Evolutionary conservation across 2,113 vertebrate species (phyloP), one percentile per base, ranked within the genome.

Genomic region (Tauraco erythrolophus): DNA sequence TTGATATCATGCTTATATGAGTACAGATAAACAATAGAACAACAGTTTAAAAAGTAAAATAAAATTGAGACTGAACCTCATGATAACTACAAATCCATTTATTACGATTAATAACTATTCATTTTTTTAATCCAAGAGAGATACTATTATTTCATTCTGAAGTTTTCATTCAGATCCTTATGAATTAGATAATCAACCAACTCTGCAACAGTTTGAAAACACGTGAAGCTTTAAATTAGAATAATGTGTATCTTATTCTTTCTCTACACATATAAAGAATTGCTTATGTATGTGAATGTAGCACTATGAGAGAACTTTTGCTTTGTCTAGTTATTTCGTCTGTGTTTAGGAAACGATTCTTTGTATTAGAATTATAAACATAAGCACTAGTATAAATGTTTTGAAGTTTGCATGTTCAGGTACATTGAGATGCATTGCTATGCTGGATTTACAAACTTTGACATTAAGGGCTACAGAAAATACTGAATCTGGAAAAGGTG

Each of bases 321-420:
- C 87, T 62, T 94, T 94, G 25, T 89, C 14, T 69, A 74, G 41
- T 71, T 70, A 56, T 66, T 91, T 76, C 92, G 41, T 58, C 84
- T 69, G 19, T 95, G 75, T 53, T 95, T 68, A 78, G 54, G 83
- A 79, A 94, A 75, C 60, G 92, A 46, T 46, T 27, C 35, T 79
- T 92, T 96, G 75, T 70, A 57, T 80, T 92, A 46, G 86, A 84
- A 76, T 91, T 84, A 65, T 50, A 82, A 88, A 28, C 33, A 43
- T 58, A 84, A 91, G 62, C 56, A 45, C 95, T 76, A 48, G 39
- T 79, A 66, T 84, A 94, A 76, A 93, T 48, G 22, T 88, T 93
- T 96, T 85, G 39, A 69, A n/a, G 48, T 54, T 61, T 69, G 18
- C 37, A 41, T 92, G 39, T 48, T 53, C 19, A 54, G 10, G 19